These are phyloP conservation scores for Xylota segnis DNA, from an alignment of 2,888 invertebrate species.

Conservation along the genomic window DNA sequence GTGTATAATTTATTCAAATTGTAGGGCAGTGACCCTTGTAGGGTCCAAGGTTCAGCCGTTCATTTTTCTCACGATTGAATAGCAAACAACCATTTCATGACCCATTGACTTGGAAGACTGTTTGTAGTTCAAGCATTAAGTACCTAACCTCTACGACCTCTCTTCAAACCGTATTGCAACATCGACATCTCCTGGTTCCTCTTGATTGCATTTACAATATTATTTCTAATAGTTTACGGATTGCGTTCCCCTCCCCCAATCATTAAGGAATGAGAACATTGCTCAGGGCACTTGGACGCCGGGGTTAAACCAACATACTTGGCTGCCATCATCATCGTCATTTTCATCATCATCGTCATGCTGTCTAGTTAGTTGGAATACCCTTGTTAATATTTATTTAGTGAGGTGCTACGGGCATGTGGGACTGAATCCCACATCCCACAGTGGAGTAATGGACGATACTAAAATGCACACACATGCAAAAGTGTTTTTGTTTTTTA, in stretches of 20 bases:
- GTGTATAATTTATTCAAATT: too few relatives aligned
- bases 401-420: constrained; percentile 62
- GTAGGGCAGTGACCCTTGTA: too few relatives aligned
- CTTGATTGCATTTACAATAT: constrained; percentile 4
- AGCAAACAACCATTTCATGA: too few relatives aligned
- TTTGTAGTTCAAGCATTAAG: too few relatives aligned
- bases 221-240: background rate
- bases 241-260: background rate
- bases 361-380: constrained; percentile 64
- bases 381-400: constrained; percentile 69
- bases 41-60: too few relatives aligned
- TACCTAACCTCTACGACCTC: too few relatives aligned
- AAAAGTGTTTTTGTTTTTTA: constrained; percentile 53
- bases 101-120: too few relatives aligned
- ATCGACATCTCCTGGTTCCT: background rate
- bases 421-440: constrained; percentile 19
- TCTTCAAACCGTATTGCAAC: background rate
- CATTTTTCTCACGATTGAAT: too few relatives aligned
- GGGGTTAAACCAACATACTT: constrained; percentile 50
- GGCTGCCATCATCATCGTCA: constrained; percentile 21
- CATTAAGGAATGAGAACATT: constrained; percentile 59
- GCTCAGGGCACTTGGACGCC: constrained; percentile 43
- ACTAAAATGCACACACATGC: constrained; percentile 49
- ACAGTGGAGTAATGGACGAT: constrained; percentile 20
- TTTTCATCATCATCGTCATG: constrained; percentile 32